Percentiles rank a stretch among this genome's conserved stretches.
These are phyloP conservation scores for Torymus aiolomorphi DNA, from an alignment of 2,888 invertebrate species.

Conservation along the genomic window DNA sequence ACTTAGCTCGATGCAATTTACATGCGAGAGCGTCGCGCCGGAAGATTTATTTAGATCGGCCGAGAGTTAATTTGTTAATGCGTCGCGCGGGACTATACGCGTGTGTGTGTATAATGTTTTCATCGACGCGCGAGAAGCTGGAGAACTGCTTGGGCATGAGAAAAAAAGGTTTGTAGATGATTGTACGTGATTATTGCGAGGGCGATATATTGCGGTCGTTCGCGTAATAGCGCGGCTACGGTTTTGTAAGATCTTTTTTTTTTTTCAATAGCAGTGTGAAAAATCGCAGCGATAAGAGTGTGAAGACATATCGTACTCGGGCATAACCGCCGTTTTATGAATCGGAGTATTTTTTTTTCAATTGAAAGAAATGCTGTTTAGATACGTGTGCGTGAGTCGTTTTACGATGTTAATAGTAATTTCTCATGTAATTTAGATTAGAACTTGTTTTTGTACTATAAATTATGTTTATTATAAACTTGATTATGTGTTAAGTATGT, in stretches of 20 bases:
- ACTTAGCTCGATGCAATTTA: conserved; percentile 17
- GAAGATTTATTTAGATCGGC: conserved; percentile 33
- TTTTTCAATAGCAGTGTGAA: neutral
- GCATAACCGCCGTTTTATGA: neutral
- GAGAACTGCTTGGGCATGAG: neutral
- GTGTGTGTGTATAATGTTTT: neutral
- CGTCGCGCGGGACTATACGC: neutral
- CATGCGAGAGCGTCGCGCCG: conserved; percentile 7
- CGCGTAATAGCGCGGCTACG: neutral
- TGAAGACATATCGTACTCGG: conserved; percentile 7
- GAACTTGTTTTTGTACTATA: conserved; percentile 32
- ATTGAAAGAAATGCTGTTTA: neutral
- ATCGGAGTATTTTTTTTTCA: no score
- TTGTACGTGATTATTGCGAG: conserved; percentile 16
- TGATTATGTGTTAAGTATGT: neutral
- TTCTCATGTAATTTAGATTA: conserved; percentile 32
- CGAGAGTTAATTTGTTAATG: conserved; percentile 49
- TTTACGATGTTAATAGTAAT: conserved; percentile 5
- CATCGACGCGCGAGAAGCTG: neutral
- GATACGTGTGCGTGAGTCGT: neutral
- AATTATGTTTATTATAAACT: conserved; percentile 16
- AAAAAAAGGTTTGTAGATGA: conserved; percentile 25
- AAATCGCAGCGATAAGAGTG: conserved; percentile 9
- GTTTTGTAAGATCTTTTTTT: neutral
- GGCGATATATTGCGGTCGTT: no score